Percentiles rank a stretch among this genome's conserved stretches.
These are phyloP conservation scores for Serrognathus titanus DNA, from an alignment of 2,888 invertebrate species.

Conservation along the genomic window DNA sequence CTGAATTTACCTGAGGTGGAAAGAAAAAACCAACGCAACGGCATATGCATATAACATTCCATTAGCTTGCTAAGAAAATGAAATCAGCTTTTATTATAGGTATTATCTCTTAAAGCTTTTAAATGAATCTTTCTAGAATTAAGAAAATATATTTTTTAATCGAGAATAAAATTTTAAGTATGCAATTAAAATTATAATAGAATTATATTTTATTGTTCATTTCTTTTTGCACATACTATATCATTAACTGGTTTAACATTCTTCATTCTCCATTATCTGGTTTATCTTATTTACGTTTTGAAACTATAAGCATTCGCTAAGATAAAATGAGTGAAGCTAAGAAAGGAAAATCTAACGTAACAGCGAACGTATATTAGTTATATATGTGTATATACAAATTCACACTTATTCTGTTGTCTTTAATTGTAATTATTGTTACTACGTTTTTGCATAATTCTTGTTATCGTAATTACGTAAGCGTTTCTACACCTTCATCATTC, in stretches of 20 bases:
- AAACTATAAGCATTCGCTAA: background rate
- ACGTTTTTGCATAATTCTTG: slow-evolving; percentile 18
- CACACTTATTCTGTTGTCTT: slow-evolving; percentile 26
- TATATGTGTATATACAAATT: slow-evolving; percentile 41
- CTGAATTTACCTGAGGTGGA: too few relatives aligned
- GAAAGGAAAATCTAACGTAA: slow-evolving; percentile 24
- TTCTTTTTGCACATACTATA: too few relatives aligned
- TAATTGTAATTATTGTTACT: slow-evolving; percentile 24
- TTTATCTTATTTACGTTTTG: background rate
- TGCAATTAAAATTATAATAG: background rate
- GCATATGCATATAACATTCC: too few relatives aligned
- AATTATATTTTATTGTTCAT: background rate
- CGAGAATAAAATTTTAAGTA: background rate
- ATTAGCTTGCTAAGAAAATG: too few relatives aligned
- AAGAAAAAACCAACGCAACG: too few relatives aligned
- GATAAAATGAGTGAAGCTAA: background rate
- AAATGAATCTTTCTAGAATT: too few relatives aligned
- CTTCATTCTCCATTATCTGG: too few relatives aligned
- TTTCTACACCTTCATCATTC: slow-evolving; percentile 21
- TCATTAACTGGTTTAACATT: too few relatives aligned
- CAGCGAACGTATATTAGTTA: slow-evolving; percentile 35
- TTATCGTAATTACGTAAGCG: slow-evolving; percentile 41
- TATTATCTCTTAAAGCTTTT: too few relatives aligned
- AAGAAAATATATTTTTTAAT: too few relatives aligned
- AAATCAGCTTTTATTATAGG: too few relatives aligned